Evolutionary conservation across 2,888 invertebrate species (phyloP).

Genomic region (Andrena bucephala): DNA sequence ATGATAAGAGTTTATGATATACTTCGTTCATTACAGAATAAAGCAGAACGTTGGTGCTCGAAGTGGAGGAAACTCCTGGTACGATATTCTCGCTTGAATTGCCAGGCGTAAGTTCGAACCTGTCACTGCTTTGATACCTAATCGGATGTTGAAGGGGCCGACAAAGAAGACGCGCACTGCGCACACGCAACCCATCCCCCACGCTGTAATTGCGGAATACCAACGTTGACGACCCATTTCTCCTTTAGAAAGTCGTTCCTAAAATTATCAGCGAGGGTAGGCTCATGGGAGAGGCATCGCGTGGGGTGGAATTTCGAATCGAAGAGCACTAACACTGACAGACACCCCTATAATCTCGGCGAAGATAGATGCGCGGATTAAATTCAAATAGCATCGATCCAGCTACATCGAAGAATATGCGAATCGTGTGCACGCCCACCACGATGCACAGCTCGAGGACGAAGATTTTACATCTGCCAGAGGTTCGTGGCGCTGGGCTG

Average conservation of each 20-base stretch:
- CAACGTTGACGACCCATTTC: slow-evolving; percentile 19
- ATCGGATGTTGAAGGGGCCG: slow-evolving; percentile 65
- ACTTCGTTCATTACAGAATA: background rate
- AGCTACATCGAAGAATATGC: background rate
- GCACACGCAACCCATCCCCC: slow-evolving; percentile 68
- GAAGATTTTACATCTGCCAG: slow-evolving; percentile 31
- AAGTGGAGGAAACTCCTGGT: background rate
- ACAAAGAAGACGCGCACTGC: slow-evolving; percentile 68
- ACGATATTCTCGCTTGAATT: slow-evolving; percentile 14
- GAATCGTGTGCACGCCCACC: background rate
- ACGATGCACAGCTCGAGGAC: slow-evolving; percentile 23
- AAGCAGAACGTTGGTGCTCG: background rate
- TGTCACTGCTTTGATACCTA: slow-evolving; percentile 62
- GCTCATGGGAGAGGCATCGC: background rate
- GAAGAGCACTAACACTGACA: background rate
- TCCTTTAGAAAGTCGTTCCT: background rate
- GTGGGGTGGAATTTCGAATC: background rate
- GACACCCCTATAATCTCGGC: background rate
- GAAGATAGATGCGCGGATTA: background rate
- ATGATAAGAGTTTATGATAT: background rate
- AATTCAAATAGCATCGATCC: background rate
- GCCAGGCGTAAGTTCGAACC: slow-evolving; percentile 60
- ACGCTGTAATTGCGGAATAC: slow-evolving; percentile 49
- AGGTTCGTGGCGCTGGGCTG: slow-evolving; percentile 4
- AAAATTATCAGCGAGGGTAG: background rate